Percentiles rank a stretch among this genome's conserved stretches.
Conservation (phyloP, 2,888 invertebrate species). For the Silvanus unidentatus region DNA sequence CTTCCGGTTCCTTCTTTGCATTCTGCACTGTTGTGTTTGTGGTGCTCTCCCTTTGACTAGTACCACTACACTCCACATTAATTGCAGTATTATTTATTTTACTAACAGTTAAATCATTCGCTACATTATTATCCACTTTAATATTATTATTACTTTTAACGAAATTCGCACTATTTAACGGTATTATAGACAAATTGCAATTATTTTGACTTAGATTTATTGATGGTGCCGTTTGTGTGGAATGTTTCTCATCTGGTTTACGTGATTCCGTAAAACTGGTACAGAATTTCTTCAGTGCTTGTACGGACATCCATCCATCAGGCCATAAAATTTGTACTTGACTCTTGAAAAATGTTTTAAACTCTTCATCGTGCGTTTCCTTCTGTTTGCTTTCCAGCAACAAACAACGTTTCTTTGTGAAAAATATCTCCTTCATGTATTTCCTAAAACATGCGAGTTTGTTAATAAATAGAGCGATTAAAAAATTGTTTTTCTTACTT, state of each 20-base stretch:
- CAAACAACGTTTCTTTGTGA: constrained; percentile 37
- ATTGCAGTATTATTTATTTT: constrained; percentile 20
- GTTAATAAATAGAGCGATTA: constrained; percentile 4
- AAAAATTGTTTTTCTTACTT: constrained; percentile 45
- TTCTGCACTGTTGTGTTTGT: neutral
- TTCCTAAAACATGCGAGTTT: constrained; percentile 33
- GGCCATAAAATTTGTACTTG: constrained; percentile 52
- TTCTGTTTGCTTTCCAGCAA: constrained; percentile 43
- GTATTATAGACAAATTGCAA: constrained; percentile 17
- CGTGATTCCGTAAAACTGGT: constrained; percentile 12
- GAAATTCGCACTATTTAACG: constrained; percentile 9
- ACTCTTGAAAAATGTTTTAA: constrained; percentile 46
- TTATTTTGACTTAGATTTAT: constrained; percentile 6
- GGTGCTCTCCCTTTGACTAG: constrained; percentile 1
- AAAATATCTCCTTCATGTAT: constrained; percentile 38
- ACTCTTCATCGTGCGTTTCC: constrained; percentile 48
- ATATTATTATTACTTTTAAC: neutral
- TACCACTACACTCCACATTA: neutral
- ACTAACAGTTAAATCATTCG: constrained; percentile 24
- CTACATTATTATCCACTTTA: neutral
- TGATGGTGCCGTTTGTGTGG: neutral
- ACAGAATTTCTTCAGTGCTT: constrained; percentile 37
- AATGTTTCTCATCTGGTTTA: constrained; percentile 4
- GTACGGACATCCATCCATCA: constrained; percentile 51
- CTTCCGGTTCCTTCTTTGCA: neutral